These are phyloP conservation scores for Lichenostomus cassidix DNA, from an alignment of 2,113 vertebrate genomes.

Conservation along the genomic window DNA sequence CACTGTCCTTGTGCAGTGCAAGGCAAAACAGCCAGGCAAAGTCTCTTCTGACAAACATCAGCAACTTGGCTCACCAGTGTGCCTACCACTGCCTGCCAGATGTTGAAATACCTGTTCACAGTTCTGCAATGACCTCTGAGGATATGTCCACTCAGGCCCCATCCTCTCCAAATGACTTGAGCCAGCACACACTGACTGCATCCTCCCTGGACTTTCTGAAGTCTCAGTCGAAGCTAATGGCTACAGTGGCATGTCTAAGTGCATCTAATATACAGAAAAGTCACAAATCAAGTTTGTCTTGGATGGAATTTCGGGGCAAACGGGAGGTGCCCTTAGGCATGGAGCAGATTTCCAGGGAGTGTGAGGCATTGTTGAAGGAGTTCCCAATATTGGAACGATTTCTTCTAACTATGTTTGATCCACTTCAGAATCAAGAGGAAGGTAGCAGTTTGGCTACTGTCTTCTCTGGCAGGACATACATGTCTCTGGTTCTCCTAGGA, in stretches of 20 bases:
- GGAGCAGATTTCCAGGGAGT: constrained; percentile 87
- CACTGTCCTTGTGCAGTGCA: constrained; percentile 78
- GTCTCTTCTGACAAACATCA: constrained; percentile 70
- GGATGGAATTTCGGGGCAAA: constrained; percentile 85
- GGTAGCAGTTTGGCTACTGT: constrained; percentile 55
- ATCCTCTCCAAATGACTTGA: constrained; percentile 37
- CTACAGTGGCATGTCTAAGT: constrained; percentile 83
- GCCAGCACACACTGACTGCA: constrained; percentile 81
- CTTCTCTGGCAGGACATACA: constrained; percentile 79
- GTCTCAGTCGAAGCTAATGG: constrained; percentile 82
- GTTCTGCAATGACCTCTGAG: constrained; percentile 30
- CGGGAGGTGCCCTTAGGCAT: constrained; percentile 82
- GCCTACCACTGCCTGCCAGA: constrained; percentile 67
- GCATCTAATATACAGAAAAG: constrained; percentile 69
- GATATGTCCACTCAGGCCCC: not conserved
- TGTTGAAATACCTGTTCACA: constrained; percentile 55
- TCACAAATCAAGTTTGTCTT: constrained; percentile 80
- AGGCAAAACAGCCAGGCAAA: constrained; percentile 59
- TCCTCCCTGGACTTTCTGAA: constrained; percentile 90
- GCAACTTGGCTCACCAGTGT: constrained; percentile 73
- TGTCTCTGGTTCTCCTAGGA: constrained; percentile 84
- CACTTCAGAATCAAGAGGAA: constrained; percentile 72
- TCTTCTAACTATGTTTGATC: constrained; percentile 81
- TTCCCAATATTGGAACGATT: constrained; percentile 83
- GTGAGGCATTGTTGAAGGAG: constrained; percentile 81